Evolutionary conservation across 2,888 invertebrate genomes (phyloP).

Genomic region (Deroplatys truncata): DNA sequence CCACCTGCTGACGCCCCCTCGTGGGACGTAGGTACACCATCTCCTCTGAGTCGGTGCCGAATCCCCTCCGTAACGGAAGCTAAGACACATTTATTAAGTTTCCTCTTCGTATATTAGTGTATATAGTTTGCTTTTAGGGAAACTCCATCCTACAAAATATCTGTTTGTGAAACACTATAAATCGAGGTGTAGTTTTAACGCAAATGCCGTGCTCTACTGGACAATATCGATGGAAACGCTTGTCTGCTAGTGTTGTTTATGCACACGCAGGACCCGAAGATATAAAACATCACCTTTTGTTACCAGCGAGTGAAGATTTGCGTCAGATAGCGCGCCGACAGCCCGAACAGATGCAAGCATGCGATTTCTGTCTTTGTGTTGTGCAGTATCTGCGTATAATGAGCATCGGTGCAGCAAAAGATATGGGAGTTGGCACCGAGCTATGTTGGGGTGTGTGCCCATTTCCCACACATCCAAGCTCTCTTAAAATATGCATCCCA

Average conservation of each 20-base stretch:
- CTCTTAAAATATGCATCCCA: neutral
- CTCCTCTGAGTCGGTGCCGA: too few relatives aligned
- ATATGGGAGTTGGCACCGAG: neutral
- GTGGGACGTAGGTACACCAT: too few relatives aligned
- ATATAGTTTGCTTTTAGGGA: too few relatives aligned
- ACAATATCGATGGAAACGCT: neutral
- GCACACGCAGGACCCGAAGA: neutral
- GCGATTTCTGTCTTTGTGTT: neutral
- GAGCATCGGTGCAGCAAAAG: neutral
- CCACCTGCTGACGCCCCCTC: too few relatives aligned
- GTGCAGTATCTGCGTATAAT: neutral
- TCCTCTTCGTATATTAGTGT: too few relatives aligned
- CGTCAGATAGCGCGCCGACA: neutral
- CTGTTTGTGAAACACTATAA: too few relatives aligned
- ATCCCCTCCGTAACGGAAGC: too few relatives aligned
- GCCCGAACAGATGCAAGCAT: neutral
- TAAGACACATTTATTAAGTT: too few relatives aligned
- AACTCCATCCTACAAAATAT: too few relatives aligned
- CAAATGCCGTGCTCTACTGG: neutral
- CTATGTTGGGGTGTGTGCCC: neutral
- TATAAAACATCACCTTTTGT: neutral
- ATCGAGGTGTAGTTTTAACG: too few relatives aligned
- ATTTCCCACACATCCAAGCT: neutral
- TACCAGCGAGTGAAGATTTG: neutral
- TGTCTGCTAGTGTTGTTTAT: neutral